Base-by-base conservation (phyloP, 2,797 vertebrate genomes). In the Malacoctenus gilli region DNA sequence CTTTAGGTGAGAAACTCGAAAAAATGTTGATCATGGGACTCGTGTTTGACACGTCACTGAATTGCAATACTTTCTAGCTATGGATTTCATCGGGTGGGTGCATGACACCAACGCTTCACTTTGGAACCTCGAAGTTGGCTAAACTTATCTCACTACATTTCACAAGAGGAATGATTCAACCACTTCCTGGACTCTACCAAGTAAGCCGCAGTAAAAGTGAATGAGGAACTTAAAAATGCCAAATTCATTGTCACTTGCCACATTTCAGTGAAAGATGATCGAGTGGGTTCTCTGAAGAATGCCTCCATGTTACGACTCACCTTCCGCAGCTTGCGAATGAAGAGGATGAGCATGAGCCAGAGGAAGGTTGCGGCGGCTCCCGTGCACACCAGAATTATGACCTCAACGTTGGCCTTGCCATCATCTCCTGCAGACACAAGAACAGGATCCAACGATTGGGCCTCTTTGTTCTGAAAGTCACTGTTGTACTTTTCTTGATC, bases 271-370 rank as follows among this genome's bases (percentile, higher is more conserved):
- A 44, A 61, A 16, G 2, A 30, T 34, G 2, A 49, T 37, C 20
- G 9, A 23, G 23, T 22, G 41, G 18, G 49, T 49, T 68, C 3
- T 32, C 20, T 47, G 20, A 51, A 47, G 57, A 30, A 59, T 23
- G 2, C 14, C 20, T 11, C 5, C n/a, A 35, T 5, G 4, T 7
- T 20, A 23, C 1, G 8, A 50, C 77, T 89, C 85, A 96, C 95
- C 93, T 95, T 98, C 73, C 94, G 90, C 5, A 98, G 86, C 60
- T 96, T 98, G 53, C 95, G 92, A 37, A 97, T 97, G 79, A 97
- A 95, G 6, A 98, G 89, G 42, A 95, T 96, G 16, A 98, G 92
- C 73, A 97, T 95, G 30, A 98, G 91, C 95, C 96, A 98, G 80
- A 98, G 95, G 82, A 97, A 95, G 0, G 94, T 96, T 16, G 95